These are phyloP conservation scores for Sylvilagus bachmani DNA, from an alignment of 2,113 vertebrate species.

Conservation along the genomic window DNA sequence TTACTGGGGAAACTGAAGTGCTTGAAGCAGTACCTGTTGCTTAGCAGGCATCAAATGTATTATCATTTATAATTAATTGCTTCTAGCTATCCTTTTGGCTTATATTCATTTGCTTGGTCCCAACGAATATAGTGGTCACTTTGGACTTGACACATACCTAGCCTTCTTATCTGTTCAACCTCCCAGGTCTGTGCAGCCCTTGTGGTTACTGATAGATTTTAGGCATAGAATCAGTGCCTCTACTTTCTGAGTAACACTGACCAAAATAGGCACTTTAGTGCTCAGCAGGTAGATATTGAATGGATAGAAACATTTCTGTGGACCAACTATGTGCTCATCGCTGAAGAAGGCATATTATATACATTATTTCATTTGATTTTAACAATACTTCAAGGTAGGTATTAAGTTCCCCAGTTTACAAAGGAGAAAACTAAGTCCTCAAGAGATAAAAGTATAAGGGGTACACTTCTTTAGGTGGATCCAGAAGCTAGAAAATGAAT, in stretches of 20 bases:
- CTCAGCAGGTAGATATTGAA: background rate
- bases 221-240: background rate
- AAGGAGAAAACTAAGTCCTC: background rate
- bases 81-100: background rate
- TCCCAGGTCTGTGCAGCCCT: background rate
- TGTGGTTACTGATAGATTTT: background rate
- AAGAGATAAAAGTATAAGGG: background rate
- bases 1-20: background rate
- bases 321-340: background rate
- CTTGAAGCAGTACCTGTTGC: background rate
- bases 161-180: background rate
- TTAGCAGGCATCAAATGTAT: background rate
- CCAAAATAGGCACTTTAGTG: background rate
- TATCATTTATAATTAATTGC: background rate
- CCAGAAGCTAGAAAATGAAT: background rate
- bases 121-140: background rate
- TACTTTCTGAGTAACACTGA: background rate
- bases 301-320: background rate
- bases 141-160: background rate
- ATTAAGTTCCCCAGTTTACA: background rate
- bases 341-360: background rate
- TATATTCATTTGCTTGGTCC: constrained; percentile 3
- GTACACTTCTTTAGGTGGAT: background rate
- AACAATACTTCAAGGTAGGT: background rate
- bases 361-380: background rate